Conservation (phyloP, 2,797 vertebrate genomes). For the Sebastes taczanowskii region DNA sequence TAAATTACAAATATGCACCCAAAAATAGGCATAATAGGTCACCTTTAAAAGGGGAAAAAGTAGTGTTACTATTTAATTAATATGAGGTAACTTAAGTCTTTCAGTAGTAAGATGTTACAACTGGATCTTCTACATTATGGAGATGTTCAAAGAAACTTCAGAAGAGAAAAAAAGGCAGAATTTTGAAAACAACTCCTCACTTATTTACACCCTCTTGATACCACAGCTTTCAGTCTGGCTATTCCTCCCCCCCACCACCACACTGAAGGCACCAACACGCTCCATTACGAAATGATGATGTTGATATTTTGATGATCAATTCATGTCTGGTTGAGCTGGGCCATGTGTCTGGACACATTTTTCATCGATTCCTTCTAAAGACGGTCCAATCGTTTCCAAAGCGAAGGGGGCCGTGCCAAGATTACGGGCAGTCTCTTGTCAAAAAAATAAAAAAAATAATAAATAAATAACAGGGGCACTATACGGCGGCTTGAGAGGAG, state of each 20-base stretch:
- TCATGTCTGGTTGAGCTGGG: constrained; percentile 78
- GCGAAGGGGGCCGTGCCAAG: constrained; percentile 55
- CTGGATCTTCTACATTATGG: constrained; percentile 14
- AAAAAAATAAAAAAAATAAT: background rate
- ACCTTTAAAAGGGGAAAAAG: background rate
- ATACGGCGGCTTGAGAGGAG: constrained; percentile 40
- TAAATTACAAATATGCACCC: too few species aligned
- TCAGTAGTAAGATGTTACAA: constrained; percentile 18
- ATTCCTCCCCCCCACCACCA: background rate
- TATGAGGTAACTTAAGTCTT: constrained; percentile 13
- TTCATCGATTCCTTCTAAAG: constrained; percentile 80
- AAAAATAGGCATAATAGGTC: too few species aligned
- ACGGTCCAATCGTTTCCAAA: constrained; percentile 72
- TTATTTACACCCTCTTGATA: constrained; percentile 61
- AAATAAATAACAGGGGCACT: constrained; percentile 11
- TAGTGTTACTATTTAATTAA: constrained; percentile 1
- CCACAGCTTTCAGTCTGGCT: constrained; percentile 32
- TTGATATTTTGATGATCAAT: constrained; percentile 85
- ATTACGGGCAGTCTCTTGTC: constrained; percentile 54
- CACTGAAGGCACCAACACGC: constrained; percentile 35
- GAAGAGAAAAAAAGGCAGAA: constrained; percentile 9
- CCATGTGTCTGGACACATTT: constrained; percentile 76
- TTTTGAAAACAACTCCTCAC: constrained; percentile 41
- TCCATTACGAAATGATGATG: constrained; percentile 77
- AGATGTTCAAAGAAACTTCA: constrained; percentile 42